A percentile compares a stretch with the other conserved stretches of the same genome.
Evolutionary conservation across 1,140 invertebrate genomes (phyloP).

Genomic region (Oncopodura yosiiana): DNA sequence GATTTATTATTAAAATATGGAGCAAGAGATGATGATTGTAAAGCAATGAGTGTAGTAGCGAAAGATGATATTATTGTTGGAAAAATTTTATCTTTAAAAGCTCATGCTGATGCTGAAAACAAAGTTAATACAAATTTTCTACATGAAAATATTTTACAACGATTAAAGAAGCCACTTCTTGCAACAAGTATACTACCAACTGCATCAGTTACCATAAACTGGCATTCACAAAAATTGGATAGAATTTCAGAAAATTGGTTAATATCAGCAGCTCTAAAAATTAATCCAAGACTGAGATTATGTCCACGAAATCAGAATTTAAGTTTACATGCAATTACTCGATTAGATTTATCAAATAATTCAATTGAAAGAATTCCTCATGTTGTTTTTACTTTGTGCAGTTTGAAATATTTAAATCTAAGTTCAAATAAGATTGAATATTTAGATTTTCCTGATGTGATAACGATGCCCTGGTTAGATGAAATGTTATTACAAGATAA

Average conservation of each 20-base stretch:
- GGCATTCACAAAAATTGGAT: conserved; percentile 71
- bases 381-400: conserved; percentile 58
- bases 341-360: conserved; percentile 89
- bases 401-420: conserved; percentile 64
- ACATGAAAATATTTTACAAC: conserved; percentile 31
- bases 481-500: conserved; percentile 83
- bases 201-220: conserved; percentile 83
- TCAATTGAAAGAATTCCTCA: conserved; percentile 67
- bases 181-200: conserved; percentile 64
- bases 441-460: conserved; percentile 46
- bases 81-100: conserved; percentile 57
- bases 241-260: conserved; percentile 70
- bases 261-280: conserved; percentile 63
- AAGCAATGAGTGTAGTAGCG: conserved; percentile 61
- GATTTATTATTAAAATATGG: conserved; percentile 72
- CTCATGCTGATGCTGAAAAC: conserved; percentile 38
- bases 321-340: conserved; percentile 78
- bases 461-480: conserved; percentile 59
- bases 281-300: conserved; percentile 70
- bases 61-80: conserved; percentile 62
- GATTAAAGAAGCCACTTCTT: conserved; percentile 25
- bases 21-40: conserved; percentile 77
- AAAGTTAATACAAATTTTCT: conserved; percentile 32
- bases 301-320: conserved; percentile 58
- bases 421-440: conserved; percentile 77